Evolutionary conservation across 2,797 vertebrate species (phyloP), one percentile per base, ranked within the genome.

Genomic region (Hemibagrus guttatus): DNA sequence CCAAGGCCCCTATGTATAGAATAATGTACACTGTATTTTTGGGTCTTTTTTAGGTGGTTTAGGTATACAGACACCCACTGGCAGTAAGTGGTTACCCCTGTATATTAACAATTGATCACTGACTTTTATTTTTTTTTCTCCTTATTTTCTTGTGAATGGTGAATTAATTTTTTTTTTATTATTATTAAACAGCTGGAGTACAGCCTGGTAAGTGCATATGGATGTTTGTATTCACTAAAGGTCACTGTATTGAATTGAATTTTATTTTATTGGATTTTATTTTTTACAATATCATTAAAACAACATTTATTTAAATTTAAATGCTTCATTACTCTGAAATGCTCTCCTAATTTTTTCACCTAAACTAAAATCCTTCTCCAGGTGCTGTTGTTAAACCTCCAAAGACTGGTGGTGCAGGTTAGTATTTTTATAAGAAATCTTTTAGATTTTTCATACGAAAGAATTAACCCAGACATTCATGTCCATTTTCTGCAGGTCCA

Each of bases 401-500:
- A 14, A 88, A 88, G 79, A 85, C 84, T 49, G 87, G 83, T 16
- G 83, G 31, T 58, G 58, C 81, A 19, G 87, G 87, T 69, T 78
- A 85, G 82, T 31, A n/a, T 52, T 68, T 56, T 31, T n/a, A 39
- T 39, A 39, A 39, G 35, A 39, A 39, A 2, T 39, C 4, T 39
- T 39, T 39, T 39, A 2, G 1, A 39, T 2, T 56, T 49, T 84
- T 71, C 23, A 28, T 39, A 81, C 74, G 6, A 42, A 11, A 23
- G 61, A 23, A 49, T 74, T 3, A 84, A 46, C 8, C 11, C 12
- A 35, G 23, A 46, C 0, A 12, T 58, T 46, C 13, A 14, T 84
- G n/a, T 84, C 63, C 0, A 46, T 82, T 21, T 88, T 85, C 69
- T 49, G 4, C 84, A 92, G 92, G 91, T 75, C 5, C 88, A 58